Percentiles rank a stretch among this genome's conserved stretches.
Conservation (phyloP, 1,140 invertebrate species). For the Tenebrio molitor region DNA sequence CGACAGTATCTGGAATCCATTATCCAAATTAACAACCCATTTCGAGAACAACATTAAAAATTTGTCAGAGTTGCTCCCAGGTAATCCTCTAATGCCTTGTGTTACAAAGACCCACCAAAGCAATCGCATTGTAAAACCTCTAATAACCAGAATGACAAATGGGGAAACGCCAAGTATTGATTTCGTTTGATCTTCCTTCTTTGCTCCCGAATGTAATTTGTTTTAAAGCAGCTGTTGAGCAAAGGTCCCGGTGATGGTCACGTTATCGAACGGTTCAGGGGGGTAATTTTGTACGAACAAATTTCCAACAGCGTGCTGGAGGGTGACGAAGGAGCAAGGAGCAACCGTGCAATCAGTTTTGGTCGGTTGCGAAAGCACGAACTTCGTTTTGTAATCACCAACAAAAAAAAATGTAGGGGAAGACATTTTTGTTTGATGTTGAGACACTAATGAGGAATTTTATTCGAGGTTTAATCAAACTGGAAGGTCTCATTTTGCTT, state of each 20-base stretch:
- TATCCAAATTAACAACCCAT: not conserved
- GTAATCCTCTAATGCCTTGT: too few relatives aligned
- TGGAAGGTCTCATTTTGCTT: too few relatives aligned
- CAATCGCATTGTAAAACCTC: too few relatives aligned
- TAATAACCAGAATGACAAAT: not conserved
- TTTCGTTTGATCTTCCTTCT: not conserved
- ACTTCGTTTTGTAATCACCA: too few relatives aligned
- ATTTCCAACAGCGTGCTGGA: not conserved
- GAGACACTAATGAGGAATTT: too few relatives aligned
- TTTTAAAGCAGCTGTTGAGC: conserved; percentile 11
- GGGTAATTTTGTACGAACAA: too few relatives aligned
- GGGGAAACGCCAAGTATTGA: conserved; percentile 4
- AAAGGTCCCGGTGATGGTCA: not conserved
- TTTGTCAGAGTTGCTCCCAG: not conserved
- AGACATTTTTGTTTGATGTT: too few relatives aligned
- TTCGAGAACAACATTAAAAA: not conserved
- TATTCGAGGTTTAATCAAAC: too few relatives aligned
- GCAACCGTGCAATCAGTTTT: too few relatives aligned
- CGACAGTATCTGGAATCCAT: not conserved
- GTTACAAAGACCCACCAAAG: not conserved
- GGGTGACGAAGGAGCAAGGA: too few relatives aligned
- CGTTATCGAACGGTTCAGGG: conserved; percentile 4
- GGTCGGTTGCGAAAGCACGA: too few relatives aligned
- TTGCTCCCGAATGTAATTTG: conserved; percentile 1
- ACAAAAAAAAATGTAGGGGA: too few relatives aligned